phyloP scores from a whole-genome alignment of 53 echinoderm and acorn worm genomes.

The Arbacia lixula region DNA sequence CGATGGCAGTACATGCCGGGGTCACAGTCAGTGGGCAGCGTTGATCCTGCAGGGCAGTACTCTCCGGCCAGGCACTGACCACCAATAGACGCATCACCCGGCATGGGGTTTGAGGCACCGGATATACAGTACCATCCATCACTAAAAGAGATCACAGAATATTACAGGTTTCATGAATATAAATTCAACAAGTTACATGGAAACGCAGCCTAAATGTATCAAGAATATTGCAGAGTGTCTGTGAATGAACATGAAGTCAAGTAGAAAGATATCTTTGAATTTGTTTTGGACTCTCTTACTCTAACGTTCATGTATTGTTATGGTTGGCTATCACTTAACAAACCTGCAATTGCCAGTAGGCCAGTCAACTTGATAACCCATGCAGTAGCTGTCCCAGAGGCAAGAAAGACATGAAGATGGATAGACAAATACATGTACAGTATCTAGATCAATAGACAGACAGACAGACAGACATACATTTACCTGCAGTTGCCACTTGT shows the following conservation, averaged over 20 bases:
- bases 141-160: slow-evolving; percentile 63
- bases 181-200: too few relatives aligned
- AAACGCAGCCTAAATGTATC: too few relatives aligned
- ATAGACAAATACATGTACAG: too few relatives aligned
- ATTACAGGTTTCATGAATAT: too few relatives aligned
- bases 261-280: too few relatives aligned
- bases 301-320: too few relatives aligned
- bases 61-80: slow-evolving; percentile 83
- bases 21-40: slow-evolving; percentile 78
- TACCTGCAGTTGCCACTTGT: slow-evolving; percentile 92
- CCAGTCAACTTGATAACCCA: slow-evolving; percentile 74
- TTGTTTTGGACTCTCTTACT: too few relatives aligned
- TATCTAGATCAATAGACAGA: too few relatives aligned
- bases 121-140: slow-evolving; percentile 96
- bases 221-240: too few relatives aligned
- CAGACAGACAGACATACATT: background rate
- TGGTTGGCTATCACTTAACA: too few relatives aligned
- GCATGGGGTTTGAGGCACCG: slow-evolving; percentile 85
- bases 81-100: slow-evolving; percentile 79
- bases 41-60: slow-evolving; percentile 88
- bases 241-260: too few relatives aligned
- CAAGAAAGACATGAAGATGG: too few relatives aligned
- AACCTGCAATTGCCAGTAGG: slow-evolving; percentile 94
- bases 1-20: slow-evolving; percentile 95
- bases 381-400: slow-evolving; percentile 63